These are phyloP conservation scores for Crambe crambe DNA, from an alignment of 37 sponge, comb jelly and placozoan genomes.

Conservation along the genomic window DNA sequence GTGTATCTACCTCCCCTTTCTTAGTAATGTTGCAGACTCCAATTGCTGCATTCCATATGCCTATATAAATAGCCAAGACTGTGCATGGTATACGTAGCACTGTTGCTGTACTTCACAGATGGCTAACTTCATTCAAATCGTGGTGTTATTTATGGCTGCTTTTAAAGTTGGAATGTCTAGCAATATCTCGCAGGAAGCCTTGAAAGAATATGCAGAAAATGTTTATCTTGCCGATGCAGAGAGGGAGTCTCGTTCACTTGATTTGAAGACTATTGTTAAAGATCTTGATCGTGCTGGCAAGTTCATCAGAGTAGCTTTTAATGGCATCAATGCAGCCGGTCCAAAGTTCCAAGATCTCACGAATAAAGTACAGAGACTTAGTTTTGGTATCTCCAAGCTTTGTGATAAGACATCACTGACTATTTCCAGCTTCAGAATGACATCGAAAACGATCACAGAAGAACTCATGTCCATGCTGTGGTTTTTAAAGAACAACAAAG, in stretches of 20 bases:
- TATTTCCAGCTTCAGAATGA: slow-evolving; percentile 43
- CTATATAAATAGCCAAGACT: too few species aligned
- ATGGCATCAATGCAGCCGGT: background rate
- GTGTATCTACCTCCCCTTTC: too few species aligned
- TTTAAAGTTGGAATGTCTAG: too few species aligned
- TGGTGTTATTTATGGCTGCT: too few species aligned
- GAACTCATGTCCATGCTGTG: slow-evolving; percentile 45
- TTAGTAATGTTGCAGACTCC: too few species aligned
- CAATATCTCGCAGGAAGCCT: too few species aligned
- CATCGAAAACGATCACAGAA: slow-evolving; percentile 30
- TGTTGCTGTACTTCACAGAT: too few species aligned
- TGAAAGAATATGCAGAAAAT: too few species aligned
- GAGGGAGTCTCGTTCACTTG: background rate
- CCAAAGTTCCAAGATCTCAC: background rate
- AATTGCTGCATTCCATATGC: too few species aligned
- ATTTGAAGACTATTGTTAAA: background rate
- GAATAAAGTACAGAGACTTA: background rate
- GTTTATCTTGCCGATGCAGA: too few species aligned
- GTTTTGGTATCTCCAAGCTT: slow-evolving; percentile 54
- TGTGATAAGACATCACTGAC: slow-evolving; percentile 64
- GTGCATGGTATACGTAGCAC: too few species aligned
- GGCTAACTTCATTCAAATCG: too few species aligned
- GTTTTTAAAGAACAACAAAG: slow-evolving; percentile 24
- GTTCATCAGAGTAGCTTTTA: background rate
- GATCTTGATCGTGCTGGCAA: background rate